Evolutionary conservation across 2,888 invertebrate genomes (phyloP), one percentile per base, ranked within the genome.

Genomic region (Caenorhabditis macrosperma): DNA sequence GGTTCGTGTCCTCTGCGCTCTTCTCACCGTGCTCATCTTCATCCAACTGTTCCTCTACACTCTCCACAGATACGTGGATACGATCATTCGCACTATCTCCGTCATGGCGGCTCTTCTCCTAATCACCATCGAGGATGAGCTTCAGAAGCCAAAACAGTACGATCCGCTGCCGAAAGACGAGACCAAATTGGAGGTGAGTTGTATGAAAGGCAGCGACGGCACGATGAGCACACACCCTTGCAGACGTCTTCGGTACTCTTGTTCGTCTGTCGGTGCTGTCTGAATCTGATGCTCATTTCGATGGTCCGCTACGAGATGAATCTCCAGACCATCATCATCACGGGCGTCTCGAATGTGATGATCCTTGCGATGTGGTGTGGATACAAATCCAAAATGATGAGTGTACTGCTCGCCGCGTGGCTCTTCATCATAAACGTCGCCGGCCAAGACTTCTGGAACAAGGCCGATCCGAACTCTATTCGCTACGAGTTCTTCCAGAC

Each of bases 211-310:
- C 28, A 26, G 15, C 5, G 28, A n/a, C 24, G 7, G 57, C 9
- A 38, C 15, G 12, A 12, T 38, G 6, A 9, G 38, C 15, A 33
- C 5, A 33, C n/a, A 17, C 24, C n/a, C n/a, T 68, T 69, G 17
- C 55, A 95, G 91, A 97, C 96, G 64, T 97, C 97, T 92, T 96
- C 95, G 88, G 96, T 97, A 91, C 93, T 99, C 91, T 96, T 97
- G 92, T 93, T 99, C 44, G 95, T 96, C 66, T 99, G 99, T 35
- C 94, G 99, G 86, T 94, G 98, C 83, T 93, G 98, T 66, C 93
- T 99, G 69, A 97, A 98, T 22, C 96, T 98, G 92, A 99, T 99
- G 99, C 99, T 99, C 92, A 94, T 97, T 90, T 97, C 98, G 12
- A 93, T 99, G 68, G 94, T 99, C 82, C 94, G 97, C 90, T 95